Conservation (phyloP, 1,140 invertebrate genomes). For the Drosophila oshimai region DNA sequence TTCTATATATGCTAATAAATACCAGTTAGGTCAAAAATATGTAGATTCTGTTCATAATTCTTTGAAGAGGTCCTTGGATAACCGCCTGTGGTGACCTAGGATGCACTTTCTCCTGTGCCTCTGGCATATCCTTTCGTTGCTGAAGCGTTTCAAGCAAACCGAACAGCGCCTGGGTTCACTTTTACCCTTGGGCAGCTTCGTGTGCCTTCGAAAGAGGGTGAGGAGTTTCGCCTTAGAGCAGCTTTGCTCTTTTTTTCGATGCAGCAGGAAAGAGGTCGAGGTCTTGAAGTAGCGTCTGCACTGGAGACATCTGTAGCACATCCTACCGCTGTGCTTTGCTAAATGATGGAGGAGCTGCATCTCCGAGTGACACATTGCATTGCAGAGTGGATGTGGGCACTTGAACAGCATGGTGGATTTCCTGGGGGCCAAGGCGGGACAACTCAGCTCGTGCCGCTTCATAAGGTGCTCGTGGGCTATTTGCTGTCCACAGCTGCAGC, state of each 20-base stretch:
- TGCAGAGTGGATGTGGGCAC: constrained; percentile 56
- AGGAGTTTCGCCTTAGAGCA: constrained; percentile 18
- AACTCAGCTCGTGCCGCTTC: constrained; percentile 24
- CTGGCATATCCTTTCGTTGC: background rate
- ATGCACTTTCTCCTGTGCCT: constrained; percentile 32
- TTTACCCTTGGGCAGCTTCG: background rate
- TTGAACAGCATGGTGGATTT: constrained; percentile 12
- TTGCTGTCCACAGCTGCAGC: constrained; percentile 37
- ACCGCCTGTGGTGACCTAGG: background rate
- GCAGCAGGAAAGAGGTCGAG: constrained; percentile 12
- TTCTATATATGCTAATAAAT: constrained; percentile 25
- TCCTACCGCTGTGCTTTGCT: background rate
- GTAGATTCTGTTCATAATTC: background rate
- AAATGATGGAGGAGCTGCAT: constrained; percentile 37
- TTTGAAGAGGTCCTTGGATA: background rate
- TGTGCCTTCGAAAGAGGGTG: background rate
- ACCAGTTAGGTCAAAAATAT: background rate
- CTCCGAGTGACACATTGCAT: constrained; percentile 11
- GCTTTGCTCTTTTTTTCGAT: background rate
- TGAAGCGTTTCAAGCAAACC: constrained; percentile 36
- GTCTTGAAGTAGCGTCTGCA: constrained; percentile 34
- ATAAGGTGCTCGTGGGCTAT: constrained; percentile 21
- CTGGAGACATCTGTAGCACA: constrained; percentile 27
- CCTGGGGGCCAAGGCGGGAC: background rate
- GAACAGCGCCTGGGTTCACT: constrained; percentile 6